Evolutionary conservation across 2,113 vertebrate species (phyloP).

Genomic region (Falcunculus frontatus): DNA sequence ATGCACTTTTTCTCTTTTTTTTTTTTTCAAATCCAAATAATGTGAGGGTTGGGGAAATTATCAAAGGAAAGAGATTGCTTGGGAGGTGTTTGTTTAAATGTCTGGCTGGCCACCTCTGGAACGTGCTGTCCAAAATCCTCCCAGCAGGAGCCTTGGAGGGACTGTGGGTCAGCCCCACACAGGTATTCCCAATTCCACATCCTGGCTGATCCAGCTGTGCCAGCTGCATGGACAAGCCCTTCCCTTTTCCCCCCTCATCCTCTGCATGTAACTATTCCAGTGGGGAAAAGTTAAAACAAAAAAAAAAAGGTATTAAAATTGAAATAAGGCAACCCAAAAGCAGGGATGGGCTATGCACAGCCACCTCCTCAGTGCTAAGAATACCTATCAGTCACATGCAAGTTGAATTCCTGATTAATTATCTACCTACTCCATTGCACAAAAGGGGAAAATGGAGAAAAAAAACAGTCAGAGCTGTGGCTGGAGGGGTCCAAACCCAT

Average conservation of each 20-base stretch:
- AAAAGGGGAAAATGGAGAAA: background rate
- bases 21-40: background rate
- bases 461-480: background rate
- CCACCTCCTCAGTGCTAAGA: slow-evolving; percentile 4
- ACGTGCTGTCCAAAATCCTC: background rate
- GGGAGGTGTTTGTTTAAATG: background rate
- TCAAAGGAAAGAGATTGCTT: background rate
- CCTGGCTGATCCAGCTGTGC: background rate
- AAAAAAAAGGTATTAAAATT: background rate
- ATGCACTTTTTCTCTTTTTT: background rate
- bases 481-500: background rate
- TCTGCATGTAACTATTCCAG: background rate
- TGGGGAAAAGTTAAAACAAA: rapidly evolving
- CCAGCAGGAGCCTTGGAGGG: background rate
- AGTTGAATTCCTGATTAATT: slow-evolving; percentile 8
- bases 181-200: background rate
- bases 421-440: background rate
- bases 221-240: background rate
- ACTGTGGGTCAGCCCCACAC: background rate
- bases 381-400: background rate
- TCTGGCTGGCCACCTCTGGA: background rate
- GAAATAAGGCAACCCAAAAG: background rate
- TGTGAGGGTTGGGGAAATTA: background rate
- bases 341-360: background rate
- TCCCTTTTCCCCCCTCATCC: background rate